These are phyloP conservation scores for Deroplatys truncata DNA, from an alignment of 2,888 invertebrate species.

Conservation along the genomic window DNA sequence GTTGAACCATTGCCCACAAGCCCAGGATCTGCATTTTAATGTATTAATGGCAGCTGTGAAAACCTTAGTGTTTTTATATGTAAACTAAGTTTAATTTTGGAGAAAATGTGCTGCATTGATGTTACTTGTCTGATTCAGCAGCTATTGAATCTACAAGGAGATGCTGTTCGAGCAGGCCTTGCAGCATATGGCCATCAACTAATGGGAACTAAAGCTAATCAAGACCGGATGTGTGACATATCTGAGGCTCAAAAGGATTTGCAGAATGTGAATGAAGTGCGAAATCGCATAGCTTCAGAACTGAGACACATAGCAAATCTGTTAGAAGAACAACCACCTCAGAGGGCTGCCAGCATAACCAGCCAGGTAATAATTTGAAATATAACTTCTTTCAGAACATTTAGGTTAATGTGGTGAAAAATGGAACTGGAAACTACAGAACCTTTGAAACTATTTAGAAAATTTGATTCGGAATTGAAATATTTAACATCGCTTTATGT, in stretches of 20 bases:
- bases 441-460: no score
- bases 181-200: conserved; percentile 21
- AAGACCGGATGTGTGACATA: neutral
- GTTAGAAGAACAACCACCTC: conserved; percentile 31
- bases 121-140: neutral
- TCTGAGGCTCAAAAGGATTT: conserved; percentile 21
- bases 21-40: no score
- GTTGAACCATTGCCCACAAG: no score
- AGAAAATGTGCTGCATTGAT: neutral
- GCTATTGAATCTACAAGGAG: conserved; percentile 4
- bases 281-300: conserved; percentile 31
- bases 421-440: neutral
- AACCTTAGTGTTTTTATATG: no score
- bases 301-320: conserved; percentile 34
- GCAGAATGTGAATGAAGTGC: conserved; percentile 5
- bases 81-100: no score
- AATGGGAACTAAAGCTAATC: neutral
- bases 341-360: conserved; percentile 18
- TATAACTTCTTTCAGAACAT: neutral
- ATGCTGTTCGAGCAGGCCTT: conserved; percentile 22
- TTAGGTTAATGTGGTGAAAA: neutral
- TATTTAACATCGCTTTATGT: no score
- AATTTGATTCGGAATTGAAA: no score
- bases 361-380: conserved; percentile 12
- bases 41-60: no score